Conservation (phyloP, 2,888 invertebrate genomes). For the Rhingia campestris region DNA sequence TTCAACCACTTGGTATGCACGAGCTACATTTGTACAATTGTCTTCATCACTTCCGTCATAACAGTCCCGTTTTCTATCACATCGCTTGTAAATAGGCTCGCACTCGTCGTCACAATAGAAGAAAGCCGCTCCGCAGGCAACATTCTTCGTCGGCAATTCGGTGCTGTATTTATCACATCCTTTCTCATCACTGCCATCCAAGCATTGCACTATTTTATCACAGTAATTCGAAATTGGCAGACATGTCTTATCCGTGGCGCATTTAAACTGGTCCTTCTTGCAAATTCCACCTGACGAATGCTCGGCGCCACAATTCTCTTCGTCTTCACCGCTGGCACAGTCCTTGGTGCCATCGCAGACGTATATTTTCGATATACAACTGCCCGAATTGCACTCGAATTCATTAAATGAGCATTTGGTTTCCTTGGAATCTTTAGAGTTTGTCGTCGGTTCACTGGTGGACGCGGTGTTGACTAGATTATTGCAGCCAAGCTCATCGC, state of each 20-base stretch:
- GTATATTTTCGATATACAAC: conserved; percentile 85
- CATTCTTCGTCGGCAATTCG: conserved; percentile 4
- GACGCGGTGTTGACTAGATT: conserved; percentile 36
- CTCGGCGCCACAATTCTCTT: conserved; percentile 82
- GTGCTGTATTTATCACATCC: conserved; percentile 80
- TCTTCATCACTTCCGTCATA: conserved; percentile 89
- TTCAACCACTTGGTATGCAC: conserved; percentile 84
- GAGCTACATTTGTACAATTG: conserved; percentile 84
- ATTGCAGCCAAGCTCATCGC: conserved; percentile 88
- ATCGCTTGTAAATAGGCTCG: conserved; percentile 85
- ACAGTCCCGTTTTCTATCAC: conserved; percentile 89
- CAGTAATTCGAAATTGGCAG: conserved; percentile 84
- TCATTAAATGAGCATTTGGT: conserved; percentile 80
- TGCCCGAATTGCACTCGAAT: conserved; percentile 79
- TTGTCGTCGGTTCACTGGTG: conserved; percentile 10
- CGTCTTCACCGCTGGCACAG: conserved; percentile 86
- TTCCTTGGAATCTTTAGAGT: conserved; percentile 59
- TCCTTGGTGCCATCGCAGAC: conserved; percentile 85
- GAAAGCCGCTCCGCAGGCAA: conserved; percentile 80
- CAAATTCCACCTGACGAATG: conserved; percentile 76
- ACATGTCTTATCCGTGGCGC: conserved; percentile 86
- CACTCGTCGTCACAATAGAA: conserved; percentile 86
- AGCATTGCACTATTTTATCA: conserved; percentile 84
- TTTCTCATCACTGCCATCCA: conserved; percentile 84
- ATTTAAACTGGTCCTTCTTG: conserved; percentile 84